Conservation (phyloP, 2,888 invertebrate species). For the Merodon equestris region DNA sequence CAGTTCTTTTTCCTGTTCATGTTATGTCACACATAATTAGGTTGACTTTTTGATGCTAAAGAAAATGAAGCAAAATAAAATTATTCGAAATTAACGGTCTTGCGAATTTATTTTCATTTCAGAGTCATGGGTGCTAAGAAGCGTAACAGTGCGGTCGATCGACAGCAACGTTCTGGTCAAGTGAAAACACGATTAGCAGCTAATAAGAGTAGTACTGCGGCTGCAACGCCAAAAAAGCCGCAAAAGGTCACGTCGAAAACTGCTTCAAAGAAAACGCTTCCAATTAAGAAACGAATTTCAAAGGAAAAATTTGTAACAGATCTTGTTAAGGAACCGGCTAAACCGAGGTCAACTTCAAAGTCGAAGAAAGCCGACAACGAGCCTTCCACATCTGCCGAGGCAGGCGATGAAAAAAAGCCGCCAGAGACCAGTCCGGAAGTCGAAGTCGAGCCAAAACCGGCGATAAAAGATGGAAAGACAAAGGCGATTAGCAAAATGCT, state of each 20-base stretch:
- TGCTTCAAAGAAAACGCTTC: slow-evolving; percentile 71
- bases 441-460: slow-evolving; percentile 70
- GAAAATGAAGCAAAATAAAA: too few species aligned
- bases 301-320: slow-evolving; percentile 37
- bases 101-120: slow-evolving; percentile 25
- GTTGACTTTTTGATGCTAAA: too few species aligned
- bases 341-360: slow-evolving; percentile 42
- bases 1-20: too few species aligned
- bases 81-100: too few species aligned
- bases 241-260: slow-evolving; percentile 47
- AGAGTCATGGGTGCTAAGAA: slow-evolving; percentile 77
- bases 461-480: slow-evolving; percentile 76
- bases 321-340: slow-evolving; percentile 50
- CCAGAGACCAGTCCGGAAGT: slow-evolving; percentile 25
- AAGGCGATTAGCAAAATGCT: slow-evolving; percentile 78
- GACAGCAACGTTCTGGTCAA: slow-evolving; percentile 73
- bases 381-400: slow-evolving; percentile 61
- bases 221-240: slow-evolving; percentile 37
- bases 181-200: slow-evolving; percentile 64
- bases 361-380: slow-evolving; percentile 49
- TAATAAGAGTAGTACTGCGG: slow-evolving; percentile 66
- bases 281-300: slow-evolving; percentile 68
- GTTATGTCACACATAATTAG: too few species aligned
- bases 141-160: slow-evolving; percentile 75
- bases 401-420: slow-evolving; percentile 66